Conservation (phyloP, 1,140 invertebrate species). For the Papilio dardanus region DNA sequence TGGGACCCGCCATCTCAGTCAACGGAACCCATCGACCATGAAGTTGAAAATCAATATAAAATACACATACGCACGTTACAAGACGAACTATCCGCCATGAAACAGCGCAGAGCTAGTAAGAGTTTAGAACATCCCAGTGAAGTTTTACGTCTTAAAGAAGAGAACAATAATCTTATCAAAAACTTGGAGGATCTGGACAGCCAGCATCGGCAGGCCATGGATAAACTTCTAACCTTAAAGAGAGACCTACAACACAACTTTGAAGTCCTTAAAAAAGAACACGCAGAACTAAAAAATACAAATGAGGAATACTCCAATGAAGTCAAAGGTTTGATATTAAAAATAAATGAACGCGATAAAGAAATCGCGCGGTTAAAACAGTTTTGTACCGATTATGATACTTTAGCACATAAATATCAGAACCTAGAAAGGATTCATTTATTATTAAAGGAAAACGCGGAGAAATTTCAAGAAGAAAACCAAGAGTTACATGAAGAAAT, state of each 20-base stretch:
- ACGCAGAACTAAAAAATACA: slow-evolving; percentile 80
- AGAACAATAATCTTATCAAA: slow-evolving; percentile 82
- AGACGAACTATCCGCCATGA: slow-evolving; percentile 75
- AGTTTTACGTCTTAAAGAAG: slow-evolving; percentile 67
- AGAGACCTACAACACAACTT: slow-evolving; percentile 85
- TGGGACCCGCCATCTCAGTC: slow-evolving; percentile 79
- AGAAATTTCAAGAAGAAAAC: slow-evolving; percentile 80
- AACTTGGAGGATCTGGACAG: slow-evolving; percentile 88
- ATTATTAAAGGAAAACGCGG: slow-evolving; percentile 74
- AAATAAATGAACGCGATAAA: slow-evolving; percentile 78
- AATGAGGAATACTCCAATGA: slow-evolving; percentile 77
- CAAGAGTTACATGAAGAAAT: slow-evolving; percentile 80
- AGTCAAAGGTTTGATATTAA: slow-evolving; percentile 75
- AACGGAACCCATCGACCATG: slow-evolving; percentile 48
- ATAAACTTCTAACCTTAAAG: slow-evolving; percentile 85
- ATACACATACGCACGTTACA: slow-evolving; percentile 68
- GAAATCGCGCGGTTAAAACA: slow-evolving; percentile 65
- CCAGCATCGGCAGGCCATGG: slow-evolving; percentile 88
- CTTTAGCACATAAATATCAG: slow-evolving; percentile 76
- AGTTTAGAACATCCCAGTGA: slow-evolving; percentile 55
- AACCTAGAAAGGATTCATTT: slow-evolving; percentile 78
- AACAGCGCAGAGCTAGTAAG: slow-evolving; percentile 55
- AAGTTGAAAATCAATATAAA: slow-evolving; percentile 63
- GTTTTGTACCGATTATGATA: slow-evolving; percentile 66
- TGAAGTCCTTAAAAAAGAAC: slow-evolving; percentile 82